phyloP scores from a whole-genome alignment of 2,797 vertebrate species.

The Acanthurus lineatus region DNA sequence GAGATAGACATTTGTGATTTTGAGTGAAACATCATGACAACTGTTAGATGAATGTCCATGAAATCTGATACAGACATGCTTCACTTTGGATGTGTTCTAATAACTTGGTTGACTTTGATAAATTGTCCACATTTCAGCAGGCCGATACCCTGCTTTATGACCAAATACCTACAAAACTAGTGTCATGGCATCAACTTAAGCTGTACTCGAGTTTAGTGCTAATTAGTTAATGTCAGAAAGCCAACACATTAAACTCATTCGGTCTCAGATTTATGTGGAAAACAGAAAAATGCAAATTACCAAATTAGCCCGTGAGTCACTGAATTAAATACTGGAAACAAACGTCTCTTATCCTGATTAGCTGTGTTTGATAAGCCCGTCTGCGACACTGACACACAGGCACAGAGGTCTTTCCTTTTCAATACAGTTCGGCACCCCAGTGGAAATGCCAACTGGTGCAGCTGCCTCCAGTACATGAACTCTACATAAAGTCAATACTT shows the following conservation, averaged over 20 bases:
- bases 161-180: not conserved
- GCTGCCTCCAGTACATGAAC: conserved; percentile 55
- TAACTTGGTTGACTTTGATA: not conserved
- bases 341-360: conserved; percentile 31
- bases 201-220: not conserved
- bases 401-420: conserved; percentile 45
- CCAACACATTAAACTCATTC: not conserved
- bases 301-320: not conserved
- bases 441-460: conserved; percentile 52
- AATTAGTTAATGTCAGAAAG: too few species aligned
- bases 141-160: not conserved
- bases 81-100: not conserved
- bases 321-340: conserved; percentile 29
- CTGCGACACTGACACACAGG: conserved; percentile 21
- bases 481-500: conserved; percentile 56
- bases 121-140: too few species aligned
- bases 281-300: not conserved
- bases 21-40: not conserved
- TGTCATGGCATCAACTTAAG: too few species aligned
- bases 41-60: not conserved
- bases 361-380: conserved; percentile 30
- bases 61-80: not conserved
- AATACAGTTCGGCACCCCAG: conserved; percentile 22
- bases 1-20: not conserved
- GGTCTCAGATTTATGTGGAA: not conserved